phyloP scores from a whole-genome alignment of 1,140 invertebrate genomes.

The Cyphomyrmex costatus region DNA sequence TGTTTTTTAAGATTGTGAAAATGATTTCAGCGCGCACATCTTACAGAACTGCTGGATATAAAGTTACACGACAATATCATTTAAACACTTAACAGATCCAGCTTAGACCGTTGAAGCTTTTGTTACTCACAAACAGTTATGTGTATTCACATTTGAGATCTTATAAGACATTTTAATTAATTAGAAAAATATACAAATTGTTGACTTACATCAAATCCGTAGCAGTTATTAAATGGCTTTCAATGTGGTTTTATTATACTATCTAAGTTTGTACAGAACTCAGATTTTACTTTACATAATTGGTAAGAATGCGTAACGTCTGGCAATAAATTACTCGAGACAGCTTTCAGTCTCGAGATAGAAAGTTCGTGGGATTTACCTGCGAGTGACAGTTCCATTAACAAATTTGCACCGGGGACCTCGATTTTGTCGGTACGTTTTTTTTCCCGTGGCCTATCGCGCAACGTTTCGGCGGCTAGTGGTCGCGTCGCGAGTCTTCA shows the following conservation, averaged over 20 bases:
- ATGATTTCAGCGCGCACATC: no score
- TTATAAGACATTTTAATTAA: background rate
- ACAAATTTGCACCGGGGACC: constrained; percentile 67
- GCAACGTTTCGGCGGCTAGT: constrained; percentile 31
- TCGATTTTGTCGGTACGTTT: constrained; percentile 59
- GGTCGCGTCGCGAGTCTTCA: constrained; percentile 45
- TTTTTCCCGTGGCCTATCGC: constrained; percentile 23
- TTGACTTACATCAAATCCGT: background rate
- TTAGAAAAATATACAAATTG: background rate
- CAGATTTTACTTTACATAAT: constrained; percentile 34
- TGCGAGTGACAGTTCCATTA: constrained; percentile 63
- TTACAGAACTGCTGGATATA: no score
- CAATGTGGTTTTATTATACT: constrained; percentile 26
- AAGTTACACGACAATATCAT: no score
- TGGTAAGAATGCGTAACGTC: constrained; percentile 41
- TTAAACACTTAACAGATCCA: no score
- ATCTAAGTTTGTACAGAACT: constrained; percentile 3
- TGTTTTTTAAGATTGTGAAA: no score
- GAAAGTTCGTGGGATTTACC: constrained; percentile 42
- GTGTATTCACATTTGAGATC: no score
- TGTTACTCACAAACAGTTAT: no score
- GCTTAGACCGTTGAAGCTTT: no score
- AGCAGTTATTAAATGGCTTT: background rate
- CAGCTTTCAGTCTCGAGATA: constrained; percentile 57
- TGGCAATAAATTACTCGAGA: constrained; percentile 55